phyloP scores from a whole-genome alignment of 2,113 vertebrate species.

The Isichthys henryi region DNA sequence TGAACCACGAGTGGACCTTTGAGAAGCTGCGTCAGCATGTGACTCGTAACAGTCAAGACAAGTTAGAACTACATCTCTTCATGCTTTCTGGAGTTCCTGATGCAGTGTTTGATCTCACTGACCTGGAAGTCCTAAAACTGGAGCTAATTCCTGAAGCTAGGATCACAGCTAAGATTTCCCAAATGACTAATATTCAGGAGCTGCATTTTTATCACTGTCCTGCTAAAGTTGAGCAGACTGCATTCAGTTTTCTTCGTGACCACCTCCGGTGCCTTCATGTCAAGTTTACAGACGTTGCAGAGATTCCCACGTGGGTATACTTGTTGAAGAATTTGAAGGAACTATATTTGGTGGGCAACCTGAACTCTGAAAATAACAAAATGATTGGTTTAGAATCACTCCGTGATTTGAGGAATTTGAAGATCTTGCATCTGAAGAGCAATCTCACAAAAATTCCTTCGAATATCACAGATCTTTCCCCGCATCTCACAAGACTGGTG shows the following conservation, averaged over 20 bases:
- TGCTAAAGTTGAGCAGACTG: conserved; percentile 90
- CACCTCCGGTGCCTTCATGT: conserved; percentile 90
- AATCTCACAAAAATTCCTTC: conserved; percentile 95
- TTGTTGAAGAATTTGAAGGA: conserved; percentile 85
- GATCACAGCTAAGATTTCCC: conserved; percentile 88
- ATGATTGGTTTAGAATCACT: conserved; percentile 94
- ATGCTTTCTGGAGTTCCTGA: conserved; percentile 90
- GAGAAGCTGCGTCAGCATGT: conserved; percentile 87
- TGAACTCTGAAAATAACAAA: conserved; percentile 97
- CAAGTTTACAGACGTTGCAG: conserved; percentile 91
- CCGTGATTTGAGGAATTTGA: conserved; percentile 83
- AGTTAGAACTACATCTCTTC: conserved; percentile 85
- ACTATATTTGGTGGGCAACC: conserved; percentile 80
- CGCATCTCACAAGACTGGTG: conserved; percentile 81
- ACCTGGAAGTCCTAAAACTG: conserved; percentile 85
- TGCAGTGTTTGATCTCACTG: conserved; percentile 87
- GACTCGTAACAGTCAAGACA: conserved; percentile 80
- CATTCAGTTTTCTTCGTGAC: conserved; percentile 89
- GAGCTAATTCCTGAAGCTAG: conserved; percentile 93
- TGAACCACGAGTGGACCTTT: conserved; percentile 95
- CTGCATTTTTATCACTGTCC: conserved; percentile 91
- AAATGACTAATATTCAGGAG: conserved; percentile 90
- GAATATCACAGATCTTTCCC: conserved; percentile 88
- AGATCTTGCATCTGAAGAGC: conserved; percentile 84
- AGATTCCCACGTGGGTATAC: conserved; percentile 93